Conservation (phyloP, 2,113 vertebrate genomes). For the Fulica atra region DNA sequence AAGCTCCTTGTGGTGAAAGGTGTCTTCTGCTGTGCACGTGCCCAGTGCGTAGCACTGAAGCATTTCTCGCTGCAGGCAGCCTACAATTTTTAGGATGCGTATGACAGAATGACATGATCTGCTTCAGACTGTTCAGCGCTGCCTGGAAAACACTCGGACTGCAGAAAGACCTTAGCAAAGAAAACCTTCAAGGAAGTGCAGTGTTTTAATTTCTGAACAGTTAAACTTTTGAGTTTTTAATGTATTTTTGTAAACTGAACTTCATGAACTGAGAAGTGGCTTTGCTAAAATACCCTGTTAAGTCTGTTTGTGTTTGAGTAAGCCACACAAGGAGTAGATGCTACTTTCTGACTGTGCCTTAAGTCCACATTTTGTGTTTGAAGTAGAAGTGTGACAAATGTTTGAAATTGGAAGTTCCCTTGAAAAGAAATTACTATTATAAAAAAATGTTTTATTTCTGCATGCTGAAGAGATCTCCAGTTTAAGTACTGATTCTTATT, state of each 20-base stretch:
- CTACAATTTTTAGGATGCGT: fast-evolving
- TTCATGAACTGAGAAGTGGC: not conserved
- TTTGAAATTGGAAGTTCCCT: not conserved
- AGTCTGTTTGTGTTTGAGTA: constrained; percentile 5
- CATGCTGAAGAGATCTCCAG: not conserved
- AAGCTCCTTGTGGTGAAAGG: not conserved
- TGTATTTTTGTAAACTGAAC: not conserved
- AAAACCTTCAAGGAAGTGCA: not conserved
- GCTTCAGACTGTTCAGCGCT: not conserved
- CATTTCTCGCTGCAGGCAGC: fast-evolving
- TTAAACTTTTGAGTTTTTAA: not conserved
- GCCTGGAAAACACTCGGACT: not conserved
- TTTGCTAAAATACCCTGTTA: not conserved
- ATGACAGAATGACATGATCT: not conserved
- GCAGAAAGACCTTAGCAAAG: not conserved
- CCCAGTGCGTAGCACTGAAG: not conserved
- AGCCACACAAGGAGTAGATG: not conserved
- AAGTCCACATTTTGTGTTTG: not conserved
- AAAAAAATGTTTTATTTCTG: not conserved
- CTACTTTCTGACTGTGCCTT: not conserved
- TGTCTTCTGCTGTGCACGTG: not conserved
- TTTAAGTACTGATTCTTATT: not conserved
- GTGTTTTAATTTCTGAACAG: not conserved
- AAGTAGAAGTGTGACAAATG: constrained; percentile 32
- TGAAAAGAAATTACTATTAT: not conserved